A percentile compares a stretch with the other conserved stretches of the same genome.
These are phyloP conservation scores for Mus spretus DNA, from an alignment of 2,797 vertebrate genomes.

Conservation along the genomic window DNA sequence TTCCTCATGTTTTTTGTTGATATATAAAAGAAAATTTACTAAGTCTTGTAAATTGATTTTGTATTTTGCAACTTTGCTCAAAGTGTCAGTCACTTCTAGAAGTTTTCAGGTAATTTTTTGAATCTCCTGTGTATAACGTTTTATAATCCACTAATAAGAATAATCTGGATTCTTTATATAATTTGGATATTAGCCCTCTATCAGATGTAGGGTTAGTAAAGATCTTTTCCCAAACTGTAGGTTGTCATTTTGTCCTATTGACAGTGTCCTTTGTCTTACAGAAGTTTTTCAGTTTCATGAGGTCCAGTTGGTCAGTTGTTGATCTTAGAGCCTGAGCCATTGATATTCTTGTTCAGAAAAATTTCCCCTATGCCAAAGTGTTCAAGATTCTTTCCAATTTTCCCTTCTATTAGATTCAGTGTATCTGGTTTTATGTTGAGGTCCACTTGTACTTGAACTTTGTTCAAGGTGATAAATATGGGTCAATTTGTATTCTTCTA, in stretches of 20 bases:
- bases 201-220: background rate
- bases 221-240: background rate
- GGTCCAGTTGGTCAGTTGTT: background rate
- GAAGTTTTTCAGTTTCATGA: background rate
- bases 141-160: background rate
- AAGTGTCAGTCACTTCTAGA: background rate
- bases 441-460: background rate
- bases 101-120: background rate
- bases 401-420: background rate
- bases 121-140: background rate
- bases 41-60: background rate
- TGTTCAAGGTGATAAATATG: background rate
- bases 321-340: background rate
- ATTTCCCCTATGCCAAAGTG: background rate
- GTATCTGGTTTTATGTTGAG: background rate
- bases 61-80: background rate
- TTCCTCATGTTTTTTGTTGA: background rate
- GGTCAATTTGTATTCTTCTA: background rate
- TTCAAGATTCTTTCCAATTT: background rate
- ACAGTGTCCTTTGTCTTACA: background rate
- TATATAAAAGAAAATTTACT: background rate
- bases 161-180: background rate
- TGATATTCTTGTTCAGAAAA: background rate
- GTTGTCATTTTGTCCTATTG: background rate
- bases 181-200: background rate